Base-by-base conservation (phyloP, 2,888 invertebrate species). In the Rosalia funebris region DNA sequence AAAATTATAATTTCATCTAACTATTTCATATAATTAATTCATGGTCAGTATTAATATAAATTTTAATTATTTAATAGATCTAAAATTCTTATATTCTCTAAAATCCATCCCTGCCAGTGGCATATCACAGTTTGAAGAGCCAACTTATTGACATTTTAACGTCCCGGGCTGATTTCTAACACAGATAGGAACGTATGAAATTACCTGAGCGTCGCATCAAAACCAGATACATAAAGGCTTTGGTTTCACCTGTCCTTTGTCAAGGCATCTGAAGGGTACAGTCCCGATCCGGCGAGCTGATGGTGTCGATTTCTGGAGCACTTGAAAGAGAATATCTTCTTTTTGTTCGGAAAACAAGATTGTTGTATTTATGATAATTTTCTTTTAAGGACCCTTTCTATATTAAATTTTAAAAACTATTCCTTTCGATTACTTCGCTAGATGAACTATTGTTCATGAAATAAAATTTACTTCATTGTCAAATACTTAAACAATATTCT, bases 111-210 rank as follows among this genome's bases (percentile, higher is more conserved):
- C 61, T 63, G 64, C 59, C 61, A 61, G 48, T 57, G 47, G 37
- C 57, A 50, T 58, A 63, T 65, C 63, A 65, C 63, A 39, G 45
- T 58, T 57, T 58, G 67, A 66, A 67, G 68, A 68, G 66, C 62
- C 78, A 79, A 77, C 80, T 81, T 81, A 80, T 80, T 80, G 81
- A 81, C 81, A 78, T 80, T 79, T 79, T 78, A 75, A 73, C 75
- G 75, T 77, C 71, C 71, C 74, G 64, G 72, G 70, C 76, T 78
- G 81, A 81, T 81, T 80, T 78, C 77, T 77, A 77, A 77, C 77
- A 67, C 79, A 81, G 81, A 81, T 81, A 80, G 78, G 73, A 75
- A 73, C 72, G 75, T 78, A 79, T 80, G 78, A 74, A 78, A 75
- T 80, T 81, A 80, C 80, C 80, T 80, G 79, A 58, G 42, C 61